phyloP scores from a whole-genome alignment of 2,797 vertebrate species.

The Lycodopsis pacificus region DNA sequence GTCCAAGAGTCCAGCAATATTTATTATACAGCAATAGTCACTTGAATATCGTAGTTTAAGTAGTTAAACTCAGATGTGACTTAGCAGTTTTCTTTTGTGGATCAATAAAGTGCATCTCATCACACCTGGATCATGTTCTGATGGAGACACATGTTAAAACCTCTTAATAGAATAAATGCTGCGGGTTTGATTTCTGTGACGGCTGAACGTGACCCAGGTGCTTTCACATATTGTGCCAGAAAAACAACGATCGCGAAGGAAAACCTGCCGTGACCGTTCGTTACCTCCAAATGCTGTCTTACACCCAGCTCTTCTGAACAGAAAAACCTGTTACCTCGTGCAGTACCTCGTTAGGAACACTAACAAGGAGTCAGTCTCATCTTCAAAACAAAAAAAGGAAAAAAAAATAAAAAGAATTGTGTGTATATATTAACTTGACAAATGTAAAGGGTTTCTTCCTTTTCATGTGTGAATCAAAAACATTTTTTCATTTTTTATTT shows the following conservation, averaged over 20 bases:
- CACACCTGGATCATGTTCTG: conserved; percentile 67
- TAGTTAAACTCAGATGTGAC: conserved; percentile 70
- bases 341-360: conserved; percentile 79
- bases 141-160: conserved; percentile 10
- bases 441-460: conserved; percentile 80
- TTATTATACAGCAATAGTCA: conserved; percentile 84
- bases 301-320: conserved; percentile 89
- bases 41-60: conserved; percentile 66
- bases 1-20: conserved; percentile 82
- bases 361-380: conserved; percentile 78
- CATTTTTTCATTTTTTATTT: conserved; percentile 60
- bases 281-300: conserved; percentile 88
- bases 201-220: conserved; percentile 70
- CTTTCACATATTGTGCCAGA: conserved; percentile 79
- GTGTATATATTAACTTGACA: conserved; percentile 81
- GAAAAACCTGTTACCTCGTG: conserved; percentile 94
- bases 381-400: conserved; percentile 63
- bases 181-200: conserved; percentile 30
- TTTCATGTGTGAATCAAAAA: conserved; percentile 81
- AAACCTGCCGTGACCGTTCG: conserved; percentile 64
- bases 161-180: conserved; percentile 11
- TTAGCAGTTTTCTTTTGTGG: conserved; percentile 61
- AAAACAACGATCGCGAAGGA: conserved; percentile 35
- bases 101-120: conserved; percentile 64
- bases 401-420: conserved; percentile 57